Conservation (phyloP, 1,140 invertebrate species). For the Pseudomyrmex gracilis region DNA sequence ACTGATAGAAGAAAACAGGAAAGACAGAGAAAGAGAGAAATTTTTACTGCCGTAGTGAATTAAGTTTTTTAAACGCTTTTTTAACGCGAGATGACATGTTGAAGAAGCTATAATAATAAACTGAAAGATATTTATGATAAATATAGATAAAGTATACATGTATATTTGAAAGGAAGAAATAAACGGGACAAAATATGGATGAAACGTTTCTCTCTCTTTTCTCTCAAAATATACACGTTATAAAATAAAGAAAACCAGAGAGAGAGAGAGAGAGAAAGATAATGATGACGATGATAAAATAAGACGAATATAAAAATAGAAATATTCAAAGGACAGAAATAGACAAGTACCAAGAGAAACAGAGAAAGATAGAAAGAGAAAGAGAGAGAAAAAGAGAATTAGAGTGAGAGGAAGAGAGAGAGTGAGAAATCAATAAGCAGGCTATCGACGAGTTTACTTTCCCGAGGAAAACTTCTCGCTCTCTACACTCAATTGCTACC, state of each 20-base stretch:
- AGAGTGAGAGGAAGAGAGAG: conserved; percentile 32
- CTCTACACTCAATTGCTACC: background rate
- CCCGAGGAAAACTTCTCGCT: conserved; percentile 34
- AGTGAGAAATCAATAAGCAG: conserved; percentile 36
- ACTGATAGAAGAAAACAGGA: background rate
- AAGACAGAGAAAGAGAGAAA: background rate
- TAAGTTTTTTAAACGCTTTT: background rate
- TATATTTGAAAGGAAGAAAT: background rate
- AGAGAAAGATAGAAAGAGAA: conserved; percentile 34
- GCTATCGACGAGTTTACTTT: conserved; percentile 59
- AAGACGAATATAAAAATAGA: background rate
- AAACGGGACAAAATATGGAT: background rate
- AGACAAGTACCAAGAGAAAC: conserved; percentile 25
- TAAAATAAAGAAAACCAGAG: background rate
- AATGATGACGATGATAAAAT: background rate
- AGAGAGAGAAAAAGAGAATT: conserved; percentile 24
- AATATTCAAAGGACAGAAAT: conserved; percentile 10
- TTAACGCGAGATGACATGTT: background rate
- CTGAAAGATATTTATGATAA: background rate
- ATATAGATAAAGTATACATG: background rate
- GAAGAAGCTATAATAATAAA: background rate
- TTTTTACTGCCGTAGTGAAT: background rate
- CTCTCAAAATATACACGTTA: background rate
- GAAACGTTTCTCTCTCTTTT: too few species aligned
- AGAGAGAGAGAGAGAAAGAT: conserved; percentile 24